Base-by-base conservation (phyloP, 2,113 vertebrate species). In the Gambusia holbrooki region DNA sequence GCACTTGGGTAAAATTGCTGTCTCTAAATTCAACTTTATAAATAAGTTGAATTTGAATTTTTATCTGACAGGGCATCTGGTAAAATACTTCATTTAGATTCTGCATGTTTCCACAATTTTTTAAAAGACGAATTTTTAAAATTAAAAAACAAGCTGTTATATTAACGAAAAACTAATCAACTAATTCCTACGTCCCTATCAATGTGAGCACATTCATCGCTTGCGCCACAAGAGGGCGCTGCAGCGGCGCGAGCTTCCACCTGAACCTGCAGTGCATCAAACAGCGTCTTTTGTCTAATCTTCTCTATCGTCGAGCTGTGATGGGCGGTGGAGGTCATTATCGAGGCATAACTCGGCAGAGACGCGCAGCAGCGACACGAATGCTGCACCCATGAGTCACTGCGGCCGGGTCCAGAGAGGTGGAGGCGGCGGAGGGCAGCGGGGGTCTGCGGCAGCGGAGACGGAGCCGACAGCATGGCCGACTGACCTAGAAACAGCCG, bases 401-500 rank as follows among this genome's bases (percentile, higher is more conserved):
- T 78, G 82, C 72, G 35, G 82, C 62, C 66, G 48, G 76, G 11
- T 25, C 54, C 32, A 29, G 25, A 35, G 30, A 11, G 63, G 2
- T 22, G 6, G 63, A 22, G 64, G 32, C 4, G 33, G 33, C 4
- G 77, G 66, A 71, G 72, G 73, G 54, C 48, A 37, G 72, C 10
- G 22, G 84, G 79, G 77, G 80, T 87, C 75, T 82, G 83, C 78
- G 42, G 76, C 74, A 60, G 27, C 66, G 28, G 74, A 79, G 82
- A 84, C 42, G 25, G 69, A 62, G 82, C 91, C 87, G 92, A 92
- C 90, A 90, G 88, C 68, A 89, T 91, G 90, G 87, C 92, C 88
- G 79, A 91, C 91, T 93, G 87, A 93, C 91, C 92, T 91, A 92
- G 87, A 92, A 90, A 92, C 75, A 71, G 76, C 75, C 48, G 77